phyloP scores from a whole-genome alignment of 2,888 invertebrate species.

The Odontomyia ornata region DNA sequence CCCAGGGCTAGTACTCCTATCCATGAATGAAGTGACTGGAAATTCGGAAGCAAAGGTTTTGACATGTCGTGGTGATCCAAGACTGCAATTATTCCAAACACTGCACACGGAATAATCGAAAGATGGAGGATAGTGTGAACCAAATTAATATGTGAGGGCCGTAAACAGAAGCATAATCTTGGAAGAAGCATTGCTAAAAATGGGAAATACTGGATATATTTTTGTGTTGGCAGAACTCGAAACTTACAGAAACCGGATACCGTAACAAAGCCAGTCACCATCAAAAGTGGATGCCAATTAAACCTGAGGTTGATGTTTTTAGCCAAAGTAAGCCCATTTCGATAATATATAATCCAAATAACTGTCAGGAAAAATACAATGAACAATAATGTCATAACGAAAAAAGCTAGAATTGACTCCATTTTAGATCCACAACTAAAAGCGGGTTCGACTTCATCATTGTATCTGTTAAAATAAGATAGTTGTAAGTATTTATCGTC shows the following conservation, averaged over 20 bases:
- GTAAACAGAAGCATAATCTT: background rate
- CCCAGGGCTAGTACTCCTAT: background rate
- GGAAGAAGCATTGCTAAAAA: background rate
- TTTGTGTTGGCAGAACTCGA: no score
- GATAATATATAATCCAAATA: background rate
- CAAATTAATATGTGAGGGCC: background rate
- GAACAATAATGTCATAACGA: background rate
- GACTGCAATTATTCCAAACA: background rate
- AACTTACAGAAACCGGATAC: conserved; percentile 6
- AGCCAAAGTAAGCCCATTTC: background rate
- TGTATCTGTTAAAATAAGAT: background rate
- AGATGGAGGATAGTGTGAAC: background rate
- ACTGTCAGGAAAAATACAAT: background rate
- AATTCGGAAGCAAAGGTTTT: background rate
- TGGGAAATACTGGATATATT: background rate
- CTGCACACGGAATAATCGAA: background rate
- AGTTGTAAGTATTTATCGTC: no score
- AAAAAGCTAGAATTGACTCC: background rate
- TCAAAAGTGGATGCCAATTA: conserved; percentile 18
- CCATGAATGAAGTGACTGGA: conserved; percentile 1
- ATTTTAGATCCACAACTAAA: conserved; percentile 8
- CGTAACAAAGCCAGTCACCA: background rate
- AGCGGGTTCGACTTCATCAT: background rate
- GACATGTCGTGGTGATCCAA: background rate
- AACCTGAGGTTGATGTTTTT: background rate